Base-by-base conservation (phyloP, 2,888 invertebrate genomes). In the Choreutis nemorana region DNA sequence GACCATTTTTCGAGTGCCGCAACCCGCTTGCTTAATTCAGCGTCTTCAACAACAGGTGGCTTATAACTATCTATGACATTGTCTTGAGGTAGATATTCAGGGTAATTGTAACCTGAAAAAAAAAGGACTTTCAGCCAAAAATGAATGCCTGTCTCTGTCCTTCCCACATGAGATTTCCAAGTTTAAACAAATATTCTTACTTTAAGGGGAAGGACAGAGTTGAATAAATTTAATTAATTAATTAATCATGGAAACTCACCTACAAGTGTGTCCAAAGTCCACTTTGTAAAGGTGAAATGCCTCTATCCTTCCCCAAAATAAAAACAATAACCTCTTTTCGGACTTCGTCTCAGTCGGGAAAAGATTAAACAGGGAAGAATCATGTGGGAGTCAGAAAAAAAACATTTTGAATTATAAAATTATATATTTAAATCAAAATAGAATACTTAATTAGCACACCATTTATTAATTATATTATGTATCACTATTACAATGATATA, bases 201-300 rank as follows among this genome's bases (percentile, higher is more conserved):
- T 52, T 45, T 50, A 61, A 65, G 64, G 83, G 83, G 83, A 83
- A 83, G 84, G 83, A 83, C 83, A 83, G 84, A 83, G 83, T 56
- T 42, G 55, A 49, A 56, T 40, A 55, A 48, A 51, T 47, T 57
- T 36, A 47, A 45, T 40, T 49, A 46, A 46, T 38, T 56, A 48
- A 43, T 54, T 41, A 51, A 42, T 45, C 50, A 45, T 40, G 41
- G 36, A 35, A 50, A 78, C 77, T 75, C 78, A 78, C 78, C 78
- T 65, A 66, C 67, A 72, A 72, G 72, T 67, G 70, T 64, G 58
- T 62, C 51, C 57, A 44, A 51, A 62, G 61, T 63, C 65, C 64
- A 72, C 73, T 73, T 68, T 73, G 49, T 55, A 63, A 62, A 77
- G 77, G 77, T 77, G 80, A 58, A 48, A 60, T 41, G 54, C 57